phyloP scores from a whole-genome alignment of 2,888 invertebrate species.

The Apodemia zela region DNA sequence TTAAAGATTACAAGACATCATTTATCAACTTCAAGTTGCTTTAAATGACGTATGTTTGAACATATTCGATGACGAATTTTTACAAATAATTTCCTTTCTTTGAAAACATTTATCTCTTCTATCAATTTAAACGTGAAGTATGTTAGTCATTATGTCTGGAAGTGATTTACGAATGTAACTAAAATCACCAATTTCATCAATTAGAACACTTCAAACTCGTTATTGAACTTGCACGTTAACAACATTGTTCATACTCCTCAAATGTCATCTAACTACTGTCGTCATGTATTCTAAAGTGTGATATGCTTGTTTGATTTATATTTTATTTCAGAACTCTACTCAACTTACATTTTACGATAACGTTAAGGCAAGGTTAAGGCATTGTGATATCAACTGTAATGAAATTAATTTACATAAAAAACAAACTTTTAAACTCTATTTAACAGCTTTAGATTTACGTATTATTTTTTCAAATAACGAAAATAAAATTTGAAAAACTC shows the following conservation, averaged over 20 bases:
- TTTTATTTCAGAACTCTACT: constrained; percentile 18
- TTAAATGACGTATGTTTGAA: background rate
- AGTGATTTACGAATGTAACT: background rate
- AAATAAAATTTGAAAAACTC: no score
- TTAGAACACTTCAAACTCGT: background rate
- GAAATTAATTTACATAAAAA: no score
- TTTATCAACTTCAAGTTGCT: background rate
- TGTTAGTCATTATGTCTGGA: constrained; percentile 1
- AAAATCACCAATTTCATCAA: background rate
- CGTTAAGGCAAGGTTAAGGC: no score
- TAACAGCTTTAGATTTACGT: no score
- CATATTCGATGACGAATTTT: constrained; percentile 5
- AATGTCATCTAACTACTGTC: constrained; percentile 13
- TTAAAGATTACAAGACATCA: background rate
- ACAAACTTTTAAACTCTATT: no score
- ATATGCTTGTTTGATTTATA: constrained; percentile 20
- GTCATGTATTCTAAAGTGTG: constrained; percentile 6
- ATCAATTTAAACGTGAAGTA: constrained; percentile 2
- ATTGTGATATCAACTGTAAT: constrained; percentile 6
- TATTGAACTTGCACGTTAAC: constrained; percentile 8
- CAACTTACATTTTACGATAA: constrained; percentile 15
- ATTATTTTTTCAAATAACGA: no score
- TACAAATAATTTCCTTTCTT: constrained; percentile 1
- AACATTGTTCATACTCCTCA: constrained; percentile 12
- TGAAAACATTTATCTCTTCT: constrained; percentile 3